Evolutionary conservation across 2,113 vertebrate species (phyloP).

Genomic region (Falcunculus frontatus): DNA sequence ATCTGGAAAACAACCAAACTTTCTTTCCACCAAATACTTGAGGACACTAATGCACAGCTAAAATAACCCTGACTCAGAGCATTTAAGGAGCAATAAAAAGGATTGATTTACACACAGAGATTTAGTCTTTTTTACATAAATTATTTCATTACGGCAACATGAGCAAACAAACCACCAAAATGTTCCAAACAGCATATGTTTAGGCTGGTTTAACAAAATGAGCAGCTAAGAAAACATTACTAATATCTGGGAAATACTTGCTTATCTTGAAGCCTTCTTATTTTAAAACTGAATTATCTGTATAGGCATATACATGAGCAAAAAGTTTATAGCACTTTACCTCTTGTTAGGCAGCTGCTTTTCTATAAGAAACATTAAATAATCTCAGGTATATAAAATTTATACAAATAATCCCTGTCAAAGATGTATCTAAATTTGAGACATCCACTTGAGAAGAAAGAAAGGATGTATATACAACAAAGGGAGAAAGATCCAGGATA

Average conservation of each 20-base stretch:
- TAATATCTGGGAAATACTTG: neutral
- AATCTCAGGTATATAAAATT: neutral
- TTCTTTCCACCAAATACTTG: neutral
- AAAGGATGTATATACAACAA: neutral
- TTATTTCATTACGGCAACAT: neutral
- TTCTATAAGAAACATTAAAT: neutral
- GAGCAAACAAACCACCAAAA: neutral
- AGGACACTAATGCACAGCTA: neutral
- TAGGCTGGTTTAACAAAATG: neutral
- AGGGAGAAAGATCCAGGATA: neutral
- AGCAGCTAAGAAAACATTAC: neutral
- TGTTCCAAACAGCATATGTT: neutral
- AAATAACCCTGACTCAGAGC: neutral
- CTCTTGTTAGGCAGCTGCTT: neutral
- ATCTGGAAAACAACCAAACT: neutral
- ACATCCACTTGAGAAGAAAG: neutral
- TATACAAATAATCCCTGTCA: neutral
- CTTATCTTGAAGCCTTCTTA: neutral
- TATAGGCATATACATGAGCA: neutral
- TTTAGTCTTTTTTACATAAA: neutral
- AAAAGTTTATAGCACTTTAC: neutral
- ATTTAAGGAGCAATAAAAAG: neutral
- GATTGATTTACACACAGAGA: neutral
- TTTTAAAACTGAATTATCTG: neutral
- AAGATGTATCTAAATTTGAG: neutral